These are phyloP conservation scores for Chitala chitala DNA, from an alignment of 2,113 vertebrate genomes.

Conservation along the genomic window DNA sequence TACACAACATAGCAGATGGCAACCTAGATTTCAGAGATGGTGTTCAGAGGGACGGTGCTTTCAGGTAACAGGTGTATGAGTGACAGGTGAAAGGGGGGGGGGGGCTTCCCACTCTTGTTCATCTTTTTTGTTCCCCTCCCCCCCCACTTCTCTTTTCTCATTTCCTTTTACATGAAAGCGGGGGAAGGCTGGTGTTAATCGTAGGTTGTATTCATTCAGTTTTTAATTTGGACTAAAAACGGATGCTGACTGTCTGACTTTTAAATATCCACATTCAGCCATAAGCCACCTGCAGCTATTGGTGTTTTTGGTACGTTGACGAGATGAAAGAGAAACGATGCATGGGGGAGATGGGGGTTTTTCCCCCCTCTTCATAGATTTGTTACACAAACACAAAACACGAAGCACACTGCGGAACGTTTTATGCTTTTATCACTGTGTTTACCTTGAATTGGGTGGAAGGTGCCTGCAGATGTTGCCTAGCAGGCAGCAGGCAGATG, in stretches of 20 bases:
- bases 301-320: not conserved
- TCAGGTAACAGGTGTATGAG: slow-evolving; percentile 6
- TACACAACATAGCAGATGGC: not conserved
- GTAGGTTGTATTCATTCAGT: slow-evolving; percentile 6
- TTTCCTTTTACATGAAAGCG: not conserved
- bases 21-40: slow-evolving; percentile 1
- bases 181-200: not conserved
- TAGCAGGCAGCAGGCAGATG: not conserved
- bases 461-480: not conserved
- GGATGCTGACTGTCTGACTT: not conserved
- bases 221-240: not conserved
- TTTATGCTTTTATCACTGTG: no score
- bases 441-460: not conserved
- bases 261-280: not conserved
- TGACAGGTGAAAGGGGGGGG: not conserved
- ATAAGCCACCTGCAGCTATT: slow-evolving; percentile 10
- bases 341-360: not conserved
- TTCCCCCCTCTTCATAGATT: not conserved
- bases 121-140: slow-evolving; percentile 6
- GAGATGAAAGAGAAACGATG: not conserved
- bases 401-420: no score
- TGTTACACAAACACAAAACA: no score
- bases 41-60: not conserved
- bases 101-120: not conserved
- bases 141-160: not conserved